Base-by-base conservation (phyloP, 2,113 vertebrate genomes). In the Apteryx owenii region DNA sequence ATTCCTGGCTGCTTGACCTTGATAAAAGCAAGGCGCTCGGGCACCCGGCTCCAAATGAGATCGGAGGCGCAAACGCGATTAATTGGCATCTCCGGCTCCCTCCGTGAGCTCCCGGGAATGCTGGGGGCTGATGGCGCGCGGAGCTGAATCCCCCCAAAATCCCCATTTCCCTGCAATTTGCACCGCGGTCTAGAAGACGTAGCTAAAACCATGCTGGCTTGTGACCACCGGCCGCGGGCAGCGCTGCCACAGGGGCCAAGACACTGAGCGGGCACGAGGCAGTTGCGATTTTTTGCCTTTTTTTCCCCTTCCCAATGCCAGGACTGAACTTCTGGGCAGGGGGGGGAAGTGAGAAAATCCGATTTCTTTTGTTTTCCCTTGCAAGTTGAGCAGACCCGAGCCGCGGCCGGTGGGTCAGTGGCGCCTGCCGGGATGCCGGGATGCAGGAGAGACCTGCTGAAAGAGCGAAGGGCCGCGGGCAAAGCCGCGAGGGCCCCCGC, bases 81-180 rank as follows among this genome's bases (percentile, higher is more conserved):
- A 46, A 85, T 33, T 21, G 71, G 81, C 44, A 44, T 10, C 38
- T 53, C 5, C 10, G 81, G 68, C 68, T 87, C 48, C 25, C 1
- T 20, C 23, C 16, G 25, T 2, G 2, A 38, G 64, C 13, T 88
- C 68, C 4, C 3, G 10, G 26, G 68, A 12, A 80, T 23, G 26
- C 54, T 19, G 15, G 50, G 44, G 29, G 25, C n/a, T 46, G 38
- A 54, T 0, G 4, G 53, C 1, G 0, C 3, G 0, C 28, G 25
- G 42, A 90, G 92, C 95, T 80, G 94, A 90, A 94, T 93, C 93
- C 54, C 29, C 54, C 54, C 54, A 91, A 85, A 94, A 64, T 71
- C 65, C 69, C 92, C 51, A 72, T 91, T 95, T 96, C 78, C 68
- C 91, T 10, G 62, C 66, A 44, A 90, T 88, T 75, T 46, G 77